Evolutionary conservation across 2,888 invertebrate genomes (phyloP).

Genomic region (Pristionchus entomophagus): DNA sequence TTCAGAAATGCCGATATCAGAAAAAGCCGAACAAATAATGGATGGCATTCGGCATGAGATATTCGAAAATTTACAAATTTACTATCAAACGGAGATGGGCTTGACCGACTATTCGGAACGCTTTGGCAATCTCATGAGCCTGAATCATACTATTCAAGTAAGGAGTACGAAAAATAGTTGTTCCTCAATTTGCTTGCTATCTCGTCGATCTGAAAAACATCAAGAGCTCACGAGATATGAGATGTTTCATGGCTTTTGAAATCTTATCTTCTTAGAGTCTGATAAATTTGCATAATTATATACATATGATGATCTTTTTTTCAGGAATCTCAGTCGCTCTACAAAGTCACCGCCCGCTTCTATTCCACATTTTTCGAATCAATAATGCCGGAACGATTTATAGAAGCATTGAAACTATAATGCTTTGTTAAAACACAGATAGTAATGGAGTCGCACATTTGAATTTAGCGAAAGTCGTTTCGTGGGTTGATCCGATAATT

Average conservation of each 20-base stretch:
- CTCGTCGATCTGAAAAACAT: too few relatives aligned
- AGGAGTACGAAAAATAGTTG: too few relatives aligned
- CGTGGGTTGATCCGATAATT: too few relatives aligned
- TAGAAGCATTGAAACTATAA: neutral
- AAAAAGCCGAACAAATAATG: neutral
- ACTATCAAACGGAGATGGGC: neutral
- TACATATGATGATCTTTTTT: too few relatives aligned
- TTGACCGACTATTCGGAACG: neutral
- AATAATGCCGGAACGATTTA: neutral
- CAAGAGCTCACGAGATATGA: too few relatives aligned
- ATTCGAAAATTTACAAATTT: neutral
- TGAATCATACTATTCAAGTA: conserved; percentile 14
- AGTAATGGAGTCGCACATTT: too few relatives aligned
- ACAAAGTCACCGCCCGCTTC: neutral
- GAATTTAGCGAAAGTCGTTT: too few relatives aligned
- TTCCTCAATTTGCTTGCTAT: neutral
- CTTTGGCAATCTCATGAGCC: conserved; percentile 4
- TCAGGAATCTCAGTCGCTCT: conserved; percentile 2
- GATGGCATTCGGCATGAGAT: neutral
- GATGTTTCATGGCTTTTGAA: too few relatives aligned
- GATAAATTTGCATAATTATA: too few relatives aligned
- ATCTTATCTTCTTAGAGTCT: too few relatives aligned
- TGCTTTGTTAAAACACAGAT: too few relatives aligned
- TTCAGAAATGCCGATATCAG: neutral
- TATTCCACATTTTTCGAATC: neutral